Percentiles rank a stretch among this genome's conserved stretches.
Conservation (phyloP, 2,797 vertebrate species). For the Menidia menidia region DNA sequence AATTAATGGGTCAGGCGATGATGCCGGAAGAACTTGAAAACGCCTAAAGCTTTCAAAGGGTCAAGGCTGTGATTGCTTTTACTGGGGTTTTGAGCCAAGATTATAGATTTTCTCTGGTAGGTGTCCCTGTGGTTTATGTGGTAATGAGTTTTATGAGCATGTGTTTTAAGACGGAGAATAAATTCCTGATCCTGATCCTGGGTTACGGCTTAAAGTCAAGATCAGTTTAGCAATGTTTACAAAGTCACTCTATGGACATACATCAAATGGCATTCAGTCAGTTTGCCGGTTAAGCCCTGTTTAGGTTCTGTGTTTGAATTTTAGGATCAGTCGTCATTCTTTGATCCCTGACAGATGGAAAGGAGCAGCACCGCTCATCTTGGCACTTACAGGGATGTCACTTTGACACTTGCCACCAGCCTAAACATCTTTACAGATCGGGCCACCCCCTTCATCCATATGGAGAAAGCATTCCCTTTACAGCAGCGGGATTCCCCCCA, state of each 20-base stretch:
- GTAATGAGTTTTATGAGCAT: conserved; percentile 33
- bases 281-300: background rate
- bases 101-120: conserved; percentile 32
- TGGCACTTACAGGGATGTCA: background rate
- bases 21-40: conserved; percentile 11
- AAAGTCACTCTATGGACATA: background rate
- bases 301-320: background rate
- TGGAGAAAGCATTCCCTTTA: background rate
- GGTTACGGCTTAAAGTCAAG: conserved; percentile 20
- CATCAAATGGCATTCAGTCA: background rate
- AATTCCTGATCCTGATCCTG: conserved; percentile 12
- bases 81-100: conserved; percentile 17
- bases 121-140: conserved; percentile 21
- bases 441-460: background rate
- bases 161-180: conserved; percentile 23
- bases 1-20: conserved; percentile 23
- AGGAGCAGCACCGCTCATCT: background rate
- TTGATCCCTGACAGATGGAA: too few relatives aligned
- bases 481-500: background rate
- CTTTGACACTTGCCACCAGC: background rate
- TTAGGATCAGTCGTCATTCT: too few relatives aligned
- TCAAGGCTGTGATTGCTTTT: conserved; percentile 41
- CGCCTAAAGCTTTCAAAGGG: conserved; percentile 37
- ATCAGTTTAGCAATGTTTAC: conserved; percentile 2
- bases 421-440: background rate